Evolutionary conservation across 2,888 invertebrate species (phyloP), one percentile per base, ranked within the genome.

Genomic region (Cephalotes varians): DNA sequence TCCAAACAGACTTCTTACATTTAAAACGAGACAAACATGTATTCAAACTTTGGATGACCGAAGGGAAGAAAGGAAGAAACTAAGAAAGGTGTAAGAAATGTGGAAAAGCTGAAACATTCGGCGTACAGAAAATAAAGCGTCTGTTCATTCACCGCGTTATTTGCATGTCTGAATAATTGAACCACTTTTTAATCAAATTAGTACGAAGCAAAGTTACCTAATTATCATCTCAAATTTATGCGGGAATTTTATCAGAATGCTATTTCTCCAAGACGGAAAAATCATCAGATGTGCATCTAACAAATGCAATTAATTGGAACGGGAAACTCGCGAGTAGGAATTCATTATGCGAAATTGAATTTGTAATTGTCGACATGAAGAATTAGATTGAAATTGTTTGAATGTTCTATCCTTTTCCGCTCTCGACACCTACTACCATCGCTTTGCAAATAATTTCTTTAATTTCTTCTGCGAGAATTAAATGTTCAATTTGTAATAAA

Each of bases 301-400:
- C 34, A 25, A 49, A 62, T 47, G 47, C 47, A 74, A 74, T 74
- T 74, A 74, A 74, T 74, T 62, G 62, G 37, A 74, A 49, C 47
- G 3, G 34, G 47, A 62, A 74, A 62, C 74, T 74, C 18, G 62
- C 62, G 60, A 74, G 34, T 34, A 74, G 34, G 25, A 74, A 74
- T 62, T 49, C 62, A 62, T 74, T 62, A 15, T 49, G 31, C 4
- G 74, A 74, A 74, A 62, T 74, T 49, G 34, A 62, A 74, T 72
- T 40, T 54, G 72, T 56, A 62, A 74, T 62, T 2, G 60, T 62
- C 47, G 74, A 74, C 49, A 74, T 74, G 74, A 74, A 31, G 44
- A 18, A 37, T 74, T 62, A 62, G 60, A 47, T 74, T 49, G 34
- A 74, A 74, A 74, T 44, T 34, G 47, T 74, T 18, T 47, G 62